phyloP scores from a whole-genome alignment of 2,113 vertebrate species.

The Corythornis vintsioides region DNA sequence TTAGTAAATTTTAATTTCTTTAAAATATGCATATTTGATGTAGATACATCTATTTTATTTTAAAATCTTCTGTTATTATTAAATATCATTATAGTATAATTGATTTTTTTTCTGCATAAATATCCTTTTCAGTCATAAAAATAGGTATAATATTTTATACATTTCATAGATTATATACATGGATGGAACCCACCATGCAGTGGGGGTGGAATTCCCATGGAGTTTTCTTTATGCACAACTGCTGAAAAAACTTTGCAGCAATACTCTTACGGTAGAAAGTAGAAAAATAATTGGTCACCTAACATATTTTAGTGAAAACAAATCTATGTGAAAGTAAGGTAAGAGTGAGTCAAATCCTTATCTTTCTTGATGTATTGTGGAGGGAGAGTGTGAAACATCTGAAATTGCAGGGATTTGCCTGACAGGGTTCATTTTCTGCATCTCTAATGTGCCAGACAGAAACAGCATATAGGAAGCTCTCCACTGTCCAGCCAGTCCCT shows the following conservation, averaged over 20 bases:
- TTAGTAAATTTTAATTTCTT: neutral
- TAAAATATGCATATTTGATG: neutral
- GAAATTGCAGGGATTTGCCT: neutral
- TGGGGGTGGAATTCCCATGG: neutral
- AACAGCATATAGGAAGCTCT: neutral
- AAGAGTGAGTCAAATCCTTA: neutral
- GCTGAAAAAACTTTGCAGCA: neutral
- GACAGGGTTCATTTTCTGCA: neutral
- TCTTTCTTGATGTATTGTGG: neutral
- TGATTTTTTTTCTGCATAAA: neutral
- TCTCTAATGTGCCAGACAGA: conserved; percentile 11
- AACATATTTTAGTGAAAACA: neutral
- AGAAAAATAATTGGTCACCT: neutral
- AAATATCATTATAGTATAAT: neutral
- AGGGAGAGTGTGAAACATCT: neutral
- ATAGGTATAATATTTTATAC: neutral
- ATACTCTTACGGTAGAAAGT: neutral
- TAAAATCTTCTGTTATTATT: neutral
- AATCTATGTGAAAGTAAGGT: neutral
- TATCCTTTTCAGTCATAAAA: neutral
- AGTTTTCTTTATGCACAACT: neutral
- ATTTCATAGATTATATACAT: neutral
- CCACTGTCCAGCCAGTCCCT: neutral
- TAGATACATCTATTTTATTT: neutral
- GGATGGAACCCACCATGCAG: neutral